phyloP scores from a whole-genome alignment of 2,797 vertebrate species.

The Neostethus bicornis region DNA sequence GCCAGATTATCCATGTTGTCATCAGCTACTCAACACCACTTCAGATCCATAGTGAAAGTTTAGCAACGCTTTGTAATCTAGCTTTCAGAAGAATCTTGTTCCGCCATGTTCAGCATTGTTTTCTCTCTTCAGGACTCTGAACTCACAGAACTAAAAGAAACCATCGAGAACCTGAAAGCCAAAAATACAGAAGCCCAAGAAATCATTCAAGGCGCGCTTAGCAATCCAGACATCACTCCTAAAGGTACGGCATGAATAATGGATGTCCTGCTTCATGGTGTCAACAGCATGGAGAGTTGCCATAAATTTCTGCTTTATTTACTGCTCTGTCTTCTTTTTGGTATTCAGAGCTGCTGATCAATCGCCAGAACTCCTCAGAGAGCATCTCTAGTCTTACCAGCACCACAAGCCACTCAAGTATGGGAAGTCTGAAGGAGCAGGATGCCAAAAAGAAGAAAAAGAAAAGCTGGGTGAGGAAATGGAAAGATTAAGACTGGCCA shows the following conservation, averaged over 20 bases:
- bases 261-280: background rate
- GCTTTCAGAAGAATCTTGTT: slow-evolving; percentile 12
- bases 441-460: slow-evolving; percentile 99
- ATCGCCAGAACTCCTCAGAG: slow-evolving; percentile 96
- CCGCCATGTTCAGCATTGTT: slow-evolving; percentile 15
- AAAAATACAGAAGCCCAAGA: slow-evolving; percentile 96
- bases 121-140: slow-evolving; percentile 85
- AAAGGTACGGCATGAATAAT: slow-evolving; percentile 78
- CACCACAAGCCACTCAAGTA: slow-evolving; percentile 92
- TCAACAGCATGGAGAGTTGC: background rate
- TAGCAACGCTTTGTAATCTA: slow-evolving; percentile 25
- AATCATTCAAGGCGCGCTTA: slow-evolving; percentile 92
- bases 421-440: slow-evolving; percentile 91
- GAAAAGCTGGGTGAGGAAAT: slow-evolving; percentile 92
- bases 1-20: slow-evolving; percentile 40
- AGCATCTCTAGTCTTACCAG: slow-evolving; percentile 96
- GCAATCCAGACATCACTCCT: slow-evolving; percentile 83
- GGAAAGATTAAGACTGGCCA: background rate
- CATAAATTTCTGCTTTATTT: background rate
- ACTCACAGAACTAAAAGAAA: slow-evolving; percentile 91
- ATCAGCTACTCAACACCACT: slow-evolving; percentile 38
- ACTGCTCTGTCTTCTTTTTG: slow-evolving; percentile 11
- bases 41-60: slow-evolving; percentile 34
- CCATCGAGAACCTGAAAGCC: slow-evolving; percentile 90
- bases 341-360: slow-evolving; percentile 87